Base-by-base conservation (phyloP, 2,888 invertebrate species). In the Spodoptera picta region DNA sequence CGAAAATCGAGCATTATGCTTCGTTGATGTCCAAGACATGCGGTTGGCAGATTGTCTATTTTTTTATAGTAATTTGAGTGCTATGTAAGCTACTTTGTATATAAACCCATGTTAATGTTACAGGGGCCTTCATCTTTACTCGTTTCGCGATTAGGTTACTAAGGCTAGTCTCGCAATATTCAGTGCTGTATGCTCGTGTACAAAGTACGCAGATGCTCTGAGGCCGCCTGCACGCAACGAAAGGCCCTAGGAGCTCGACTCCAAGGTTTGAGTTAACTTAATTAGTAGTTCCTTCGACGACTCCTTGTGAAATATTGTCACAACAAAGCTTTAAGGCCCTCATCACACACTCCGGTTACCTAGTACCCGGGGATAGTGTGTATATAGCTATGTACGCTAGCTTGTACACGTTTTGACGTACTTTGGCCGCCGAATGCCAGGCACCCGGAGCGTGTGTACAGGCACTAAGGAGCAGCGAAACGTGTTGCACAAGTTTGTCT, bases 401-500 rank as follows among this genome's bases (percentile, higher is more conserved):
- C 24, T 27, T 27, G 1, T 5, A 5, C 27, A 27, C 9, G 36
- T 36, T 0, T 5, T 36, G 6, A 36, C 36, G 36, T 36, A 36
- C 36, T 6, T 36, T 9, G 6, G 36, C 6, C 36, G 9, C 36
- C 36, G 9, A 7, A 1, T 36, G 6, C 36, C 9, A 5, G 36
- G 6, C 7, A 36, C 2, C 36, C 2, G 36, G 36, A 36, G 7
- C 36, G 9, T 36, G 36, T 36, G 36, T 19, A 47, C n/a, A 44
- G 51, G 6, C 23, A 46, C 44, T 55, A 36, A 31, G 36, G 23
- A 45, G 24, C 31, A 70, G 57, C 47, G 1, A 67, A 50, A 49
- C 27, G 69, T 24, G 48, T 44, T 51, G 75, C 75, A 75, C 55
- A 59, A 71, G 49, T 65, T 64, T 60, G 44, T 45, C 54, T 58